Evolutionary conservation across 2,797 vertebrate species (phyloP).

Genomic region (Ceryle rudis): DNA sequence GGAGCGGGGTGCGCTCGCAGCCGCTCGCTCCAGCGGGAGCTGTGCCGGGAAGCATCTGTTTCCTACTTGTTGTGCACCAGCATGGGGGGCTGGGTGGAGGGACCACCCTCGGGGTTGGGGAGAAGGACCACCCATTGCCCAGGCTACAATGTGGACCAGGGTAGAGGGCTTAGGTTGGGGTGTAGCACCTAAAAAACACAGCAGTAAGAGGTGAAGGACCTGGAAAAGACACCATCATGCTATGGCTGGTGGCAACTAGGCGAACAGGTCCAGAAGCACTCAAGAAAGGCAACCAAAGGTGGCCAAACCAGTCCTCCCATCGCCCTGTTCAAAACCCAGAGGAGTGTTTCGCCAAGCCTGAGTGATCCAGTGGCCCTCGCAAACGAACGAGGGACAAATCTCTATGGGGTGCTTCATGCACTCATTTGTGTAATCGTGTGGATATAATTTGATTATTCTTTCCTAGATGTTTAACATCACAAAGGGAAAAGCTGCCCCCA

Average conservation of each 20-base stretch:
- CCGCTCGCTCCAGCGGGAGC: not conserved
- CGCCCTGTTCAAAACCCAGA: not conserved
- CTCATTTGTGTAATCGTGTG: not conserved
- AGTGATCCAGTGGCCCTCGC: not conserved
- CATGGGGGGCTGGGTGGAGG: rapidly evolving
- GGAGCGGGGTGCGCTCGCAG: not conserved
- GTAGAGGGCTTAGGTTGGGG: not conserved
- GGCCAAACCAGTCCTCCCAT: not conserved
- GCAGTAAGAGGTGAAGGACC: not conserved
- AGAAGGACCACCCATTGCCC: not conserved
- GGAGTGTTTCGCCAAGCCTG: not conserved
- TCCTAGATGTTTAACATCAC: constrained; percentile 1
- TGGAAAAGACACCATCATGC: rapidly evolving
- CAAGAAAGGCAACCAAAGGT: not conserved
- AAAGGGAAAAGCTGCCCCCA: not conserved
- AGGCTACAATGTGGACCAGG: rapidly evolving
- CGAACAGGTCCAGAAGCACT: not conserved
- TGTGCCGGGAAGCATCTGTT: not conserved
- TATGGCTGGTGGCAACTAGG: not conserved
- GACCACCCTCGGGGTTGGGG: not conserved
- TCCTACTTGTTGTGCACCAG: not conserved
- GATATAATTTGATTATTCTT: constrained; percentile 43
- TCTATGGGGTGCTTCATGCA: not conserved
- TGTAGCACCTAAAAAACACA: not conserved
- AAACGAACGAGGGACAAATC: not conserved